Percentiles rank a stretch among this genome's conserved stretches.
phyloP scores from a whole-genome alignment of 2,113 vertebrate species.

The Argyrosomus japonicus region DNA sequence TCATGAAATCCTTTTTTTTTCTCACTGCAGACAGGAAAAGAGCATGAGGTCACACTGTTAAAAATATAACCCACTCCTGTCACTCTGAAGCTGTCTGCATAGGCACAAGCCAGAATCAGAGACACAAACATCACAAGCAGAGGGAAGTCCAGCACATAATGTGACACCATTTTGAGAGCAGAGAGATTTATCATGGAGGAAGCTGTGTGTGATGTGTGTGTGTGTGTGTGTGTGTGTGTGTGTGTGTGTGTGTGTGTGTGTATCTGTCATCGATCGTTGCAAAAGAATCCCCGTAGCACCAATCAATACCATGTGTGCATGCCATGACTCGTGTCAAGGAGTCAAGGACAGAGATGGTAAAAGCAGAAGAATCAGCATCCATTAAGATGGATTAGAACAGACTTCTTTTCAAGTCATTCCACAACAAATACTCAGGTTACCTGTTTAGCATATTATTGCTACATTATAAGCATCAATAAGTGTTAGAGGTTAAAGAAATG shows the following conservation, averaged over 20 bases:
- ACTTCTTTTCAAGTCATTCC: background rate
- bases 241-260: slow-evolving; percentile 15
- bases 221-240: slow-evolving; percentile 1
- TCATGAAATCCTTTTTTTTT: background rate
- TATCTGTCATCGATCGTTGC: slow-evolving; percentile 34
- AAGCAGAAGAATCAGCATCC: slow-evolving; percentile 20
- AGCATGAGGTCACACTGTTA: background rate
- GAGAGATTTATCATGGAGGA: slow-evolving; percentile 54
- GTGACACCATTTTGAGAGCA: slow-evolving; percentile 68
- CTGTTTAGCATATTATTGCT: background rate
- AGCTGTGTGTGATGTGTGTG: slow-evolving; percentile 11
- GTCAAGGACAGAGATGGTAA: slow-evolving; percentile 56
- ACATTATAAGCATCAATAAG: background rate
- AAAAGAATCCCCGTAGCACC: slow-evolving; percentile 40
- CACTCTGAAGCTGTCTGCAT: background rate
- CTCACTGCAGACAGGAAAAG: background rate
- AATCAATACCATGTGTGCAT: slow-evolving; percentile 66
- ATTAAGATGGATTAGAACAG: background rate
- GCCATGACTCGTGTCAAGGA: slow-evolving; percentile 52
- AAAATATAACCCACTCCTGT: slow-evolving; percentile 19
- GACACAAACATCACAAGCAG: slow-evolving; percentile 1
- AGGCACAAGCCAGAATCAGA: slow-evolving; percentile 13
- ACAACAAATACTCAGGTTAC: background rate
- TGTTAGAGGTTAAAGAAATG: background rate
- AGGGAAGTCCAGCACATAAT: slow-evolving; percentile 39